Evolutionary conservation across 2,797 vertebrate genomes (phyloP).

Genomic region (Aselliscus stoliczkanus): DNA sequence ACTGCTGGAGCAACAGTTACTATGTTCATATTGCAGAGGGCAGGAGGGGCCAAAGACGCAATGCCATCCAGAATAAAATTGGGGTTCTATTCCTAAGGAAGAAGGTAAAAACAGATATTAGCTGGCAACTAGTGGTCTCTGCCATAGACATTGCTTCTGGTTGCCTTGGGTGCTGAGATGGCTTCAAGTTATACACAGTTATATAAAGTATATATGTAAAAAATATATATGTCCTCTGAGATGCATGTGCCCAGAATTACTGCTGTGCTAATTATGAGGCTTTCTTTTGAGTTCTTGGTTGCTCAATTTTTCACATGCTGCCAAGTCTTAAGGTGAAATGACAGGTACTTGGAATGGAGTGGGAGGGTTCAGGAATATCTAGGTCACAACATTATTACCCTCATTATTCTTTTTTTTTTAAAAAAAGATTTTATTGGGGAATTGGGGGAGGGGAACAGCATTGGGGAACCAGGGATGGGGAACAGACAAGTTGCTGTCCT

Average conservation of each 20-base stretch:
- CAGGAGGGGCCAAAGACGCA: not conserved
- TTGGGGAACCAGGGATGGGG: too few relatives aligned
- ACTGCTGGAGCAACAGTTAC: not conserved
- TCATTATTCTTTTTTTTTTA: conserved; percentile 43
- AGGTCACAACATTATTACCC: not conserved
- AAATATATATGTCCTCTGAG: not conserved
- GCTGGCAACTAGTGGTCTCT: not conserved
- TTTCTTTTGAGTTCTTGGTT: conserved; percentile 45
- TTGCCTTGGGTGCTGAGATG: not conserved
- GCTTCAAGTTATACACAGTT: not conserved
- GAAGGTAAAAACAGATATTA: not conserved
- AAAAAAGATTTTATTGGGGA: too few relatives aligned
- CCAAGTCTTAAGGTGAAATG: conserved; percentile 26
- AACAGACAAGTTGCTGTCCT: too few relatives aligned
- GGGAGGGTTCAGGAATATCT: conserved; percentile 41
- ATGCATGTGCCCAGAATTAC: not conserved
- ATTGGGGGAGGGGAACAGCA: too few relatives aligned
- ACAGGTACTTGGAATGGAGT: conserved; percentile 1
- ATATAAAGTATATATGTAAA: not conserved
- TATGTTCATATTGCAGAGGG: not conserved
- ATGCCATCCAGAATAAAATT: not conserved
- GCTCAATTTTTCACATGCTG: conserved; percentile 1
- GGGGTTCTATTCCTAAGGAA: not conserved
- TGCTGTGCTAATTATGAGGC: not conserved
- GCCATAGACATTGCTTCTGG: not conserved